phyloP scores from a whole-genome alignment of 2,888 invertebrate genomes.

The Eristalis arbustorum region DNA sequence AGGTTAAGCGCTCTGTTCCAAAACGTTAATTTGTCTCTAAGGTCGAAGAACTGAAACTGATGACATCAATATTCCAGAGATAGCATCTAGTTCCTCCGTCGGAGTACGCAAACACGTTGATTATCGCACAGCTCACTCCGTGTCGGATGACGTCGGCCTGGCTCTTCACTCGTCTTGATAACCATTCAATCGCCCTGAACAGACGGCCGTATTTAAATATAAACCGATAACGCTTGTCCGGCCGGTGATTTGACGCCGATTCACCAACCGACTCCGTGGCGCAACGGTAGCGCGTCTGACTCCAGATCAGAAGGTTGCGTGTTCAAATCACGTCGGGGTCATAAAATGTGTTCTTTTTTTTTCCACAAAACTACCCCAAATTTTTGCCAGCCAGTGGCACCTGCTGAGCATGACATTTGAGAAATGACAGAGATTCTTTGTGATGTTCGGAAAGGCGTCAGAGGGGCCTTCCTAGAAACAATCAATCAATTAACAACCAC shows the following conservation, averaged over 20 bases:
- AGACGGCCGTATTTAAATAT: neutral
- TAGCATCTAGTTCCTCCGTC: neutral
- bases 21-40: too few relatives aligned
- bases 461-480: neutral
- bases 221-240: constrained; percentile 5
- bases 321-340: constrained; percentile 76
- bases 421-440: neutral
- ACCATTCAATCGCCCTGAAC: neutral
- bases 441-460: neutral
- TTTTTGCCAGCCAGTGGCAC: neutral
- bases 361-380: neutral
- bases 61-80: neutral
- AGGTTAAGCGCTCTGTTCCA: too few relatives aligned
- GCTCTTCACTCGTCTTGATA: neutral
- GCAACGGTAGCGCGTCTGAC: constrained; percentile 76
- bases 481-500: neutral
- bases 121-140: neutral
- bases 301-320: constrained; percentile 76
- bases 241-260: neutral
- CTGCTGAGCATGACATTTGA: neutral
- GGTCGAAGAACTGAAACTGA: neutral
- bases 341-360: neutral
- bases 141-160: neutral
- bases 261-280: constrained; percentile 73
- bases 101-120: neutral